Conservation (phyloP, 2,797 vertebrate species). For the Neomorphus geoffroyi region DNA sequence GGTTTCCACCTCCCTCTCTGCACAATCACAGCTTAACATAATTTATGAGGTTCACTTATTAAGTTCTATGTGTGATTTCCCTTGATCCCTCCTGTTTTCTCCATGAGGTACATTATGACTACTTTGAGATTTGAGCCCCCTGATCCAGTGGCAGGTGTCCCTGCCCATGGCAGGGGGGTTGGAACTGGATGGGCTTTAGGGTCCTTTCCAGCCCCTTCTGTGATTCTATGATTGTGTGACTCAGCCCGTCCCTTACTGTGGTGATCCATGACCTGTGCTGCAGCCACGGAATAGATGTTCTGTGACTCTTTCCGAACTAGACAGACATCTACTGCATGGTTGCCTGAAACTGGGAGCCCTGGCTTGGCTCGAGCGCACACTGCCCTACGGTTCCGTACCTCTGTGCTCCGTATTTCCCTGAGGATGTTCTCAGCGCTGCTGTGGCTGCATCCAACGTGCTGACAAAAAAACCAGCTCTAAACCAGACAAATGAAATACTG, state of each 20-base stretch:
- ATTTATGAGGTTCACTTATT: neutral
- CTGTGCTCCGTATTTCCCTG: neutral
- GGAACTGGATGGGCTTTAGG: no score
- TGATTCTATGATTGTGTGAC: no score
- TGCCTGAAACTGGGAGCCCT: neutral
- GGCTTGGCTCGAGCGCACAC: neutral
- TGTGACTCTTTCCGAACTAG: neutral
- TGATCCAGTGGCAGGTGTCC: no score
- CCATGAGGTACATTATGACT: neutral
- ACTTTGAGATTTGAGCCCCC: no score
- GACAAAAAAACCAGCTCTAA: neutral
- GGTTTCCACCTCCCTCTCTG: neutral
- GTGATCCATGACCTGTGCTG: neutral
- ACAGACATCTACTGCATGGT: fast-evolving
- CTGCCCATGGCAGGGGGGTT: no score
- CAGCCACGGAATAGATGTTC: fast-evolving
- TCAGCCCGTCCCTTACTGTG: neutral
- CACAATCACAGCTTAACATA: neutral
- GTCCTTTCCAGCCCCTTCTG: no score
- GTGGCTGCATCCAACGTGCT: neutral
- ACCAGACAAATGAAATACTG: neutral
- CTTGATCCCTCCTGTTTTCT: neutral
- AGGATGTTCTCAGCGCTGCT: neutral
- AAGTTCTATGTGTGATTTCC: neutral
- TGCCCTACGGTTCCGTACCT: neutral